Evolutionary conservation across 2,888 invertebrate species (phyloP), one percentile per base, ranked within the genome.

Genomic region (Plebejus argus): DNA sequence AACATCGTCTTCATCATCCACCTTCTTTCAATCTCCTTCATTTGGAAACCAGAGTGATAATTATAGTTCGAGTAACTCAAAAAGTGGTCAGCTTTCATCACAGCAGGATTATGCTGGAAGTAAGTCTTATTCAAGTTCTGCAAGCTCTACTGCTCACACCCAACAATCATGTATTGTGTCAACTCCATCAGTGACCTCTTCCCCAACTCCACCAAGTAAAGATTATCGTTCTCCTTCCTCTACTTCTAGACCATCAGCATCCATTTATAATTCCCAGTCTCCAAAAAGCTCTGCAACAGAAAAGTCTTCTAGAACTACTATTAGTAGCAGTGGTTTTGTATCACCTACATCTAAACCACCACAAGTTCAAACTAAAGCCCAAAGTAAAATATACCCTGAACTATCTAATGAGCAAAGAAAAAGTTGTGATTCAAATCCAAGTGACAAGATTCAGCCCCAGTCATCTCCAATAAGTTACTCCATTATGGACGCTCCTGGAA

Each of bases 391-490:
- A 83, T 97, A 97, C 89, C 96, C 97, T 78, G 97, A 97, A 85
- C 84, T 96, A 82, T 93, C 81, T 82, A 89, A 85, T 85, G 95
- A 89, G 87, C 94, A 90, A 88, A 94, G 88, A 88, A 94, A 87
- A 94, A 95, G 83, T 95, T 96, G 90, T 95, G 95, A 88, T 85
- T 91, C 89, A 88, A 91, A 88, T 85, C 91, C 89, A 88, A 91
- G 92, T 87, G 94, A 94, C 80, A 93, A 93, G 86, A 79, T 89
- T 77, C 94, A 94, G 84, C 93, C 94, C 76, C 96, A 96, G 83
- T 96, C 96, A 20, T 96, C 96, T 20, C 96, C 97, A 10, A 96
- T 97, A 82, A 96, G 97, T 89, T 97, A 96, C 89, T 96, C 96
- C 1, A 96, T 96, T 82, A 96, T 97, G 95, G 97, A 97, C 89